Conservation (phyloP, 2,888 invertebrate species). For the Liopterus haemorrhoidalis region DNA sequence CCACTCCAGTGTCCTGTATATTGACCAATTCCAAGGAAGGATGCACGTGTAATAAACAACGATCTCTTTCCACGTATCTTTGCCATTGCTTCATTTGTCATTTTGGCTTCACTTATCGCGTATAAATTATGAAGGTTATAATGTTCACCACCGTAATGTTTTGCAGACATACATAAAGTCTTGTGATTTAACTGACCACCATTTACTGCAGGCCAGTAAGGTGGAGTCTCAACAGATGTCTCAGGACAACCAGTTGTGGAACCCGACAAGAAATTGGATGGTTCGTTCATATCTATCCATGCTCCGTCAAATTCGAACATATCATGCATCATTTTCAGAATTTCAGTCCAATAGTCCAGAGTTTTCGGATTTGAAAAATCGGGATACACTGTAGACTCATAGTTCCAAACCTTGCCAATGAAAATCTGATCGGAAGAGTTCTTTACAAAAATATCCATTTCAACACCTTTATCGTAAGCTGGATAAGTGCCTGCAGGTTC, state of each 20-base stretch:
- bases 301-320: conserved; percentile 62
- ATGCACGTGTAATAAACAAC: conserved; percentile 65
- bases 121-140: conserved; percentile 68
- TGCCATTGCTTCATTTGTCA: conserved; percentile 57
- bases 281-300: conserved; percentile 83
- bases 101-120: conserved; percentile 59
- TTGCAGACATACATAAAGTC: conserved; percentile 68
- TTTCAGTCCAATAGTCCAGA: conserved; percentile 64
- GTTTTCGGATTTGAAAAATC: conserved; percentile 57
- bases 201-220: conserved; percentile 54
- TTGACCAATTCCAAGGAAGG: conserved; percentile 61
- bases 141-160: conserved; percentile 57
- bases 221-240: conserved; percentile 52
- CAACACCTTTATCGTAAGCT: conserved; percentile 70
- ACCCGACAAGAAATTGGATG: conserved; percentile 65
- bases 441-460: conserved; percentile 67
- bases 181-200: conserved; percentile 52
- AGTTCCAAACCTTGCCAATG: conserved; percentile 68
- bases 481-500: conserved; percentile 63
- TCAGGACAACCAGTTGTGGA: conserved; percentile 44
- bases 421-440: conserved; percentile 61
- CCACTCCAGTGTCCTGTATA: conserved; percentile 72
- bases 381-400: conserved; percentile 50
- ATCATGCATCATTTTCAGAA: conserved; percentile 55
- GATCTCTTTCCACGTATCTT: conserved; percentile 58